Evolutionary conservation across 2,113 vertebrate genomes (phyloP).

Genomic region (Tamias sibiricus): DNA sequence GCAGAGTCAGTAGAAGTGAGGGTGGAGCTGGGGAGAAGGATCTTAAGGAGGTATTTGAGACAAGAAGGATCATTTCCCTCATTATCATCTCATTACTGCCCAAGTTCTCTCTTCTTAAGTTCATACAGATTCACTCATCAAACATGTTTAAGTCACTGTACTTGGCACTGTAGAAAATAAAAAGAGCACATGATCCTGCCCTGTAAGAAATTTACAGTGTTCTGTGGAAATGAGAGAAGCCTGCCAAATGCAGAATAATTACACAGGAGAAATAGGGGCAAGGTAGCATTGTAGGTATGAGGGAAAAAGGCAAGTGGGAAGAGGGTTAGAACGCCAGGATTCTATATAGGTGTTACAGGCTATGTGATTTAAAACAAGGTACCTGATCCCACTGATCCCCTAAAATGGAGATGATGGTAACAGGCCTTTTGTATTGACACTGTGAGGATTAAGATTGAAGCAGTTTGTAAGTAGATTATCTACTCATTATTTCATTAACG

Average conservation of each 20-base stretch:
- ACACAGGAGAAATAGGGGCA: neutral
- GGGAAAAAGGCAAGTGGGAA: neutral
- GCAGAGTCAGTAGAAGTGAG: neutral
- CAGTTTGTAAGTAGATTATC: neutral
- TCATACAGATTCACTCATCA: neutral
- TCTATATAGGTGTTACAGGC: neutral
- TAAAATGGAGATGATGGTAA: neutral
- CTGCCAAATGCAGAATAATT: neutral
- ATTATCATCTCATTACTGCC: neutral
- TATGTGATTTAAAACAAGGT: neutral
- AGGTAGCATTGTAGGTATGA: neutral
- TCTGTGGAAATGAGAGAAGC: neutral
- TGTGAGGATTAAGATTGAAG: neutral
- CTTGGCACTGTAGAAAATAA: neutral
- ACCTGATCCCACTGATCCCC: neutral
- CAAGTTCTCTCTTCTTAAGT: neutral
- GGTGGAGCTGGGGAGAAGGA: neutral
- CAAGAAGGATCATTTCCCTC: slow-evolving; percentile 33
- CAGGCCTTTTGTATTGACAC: neutral
- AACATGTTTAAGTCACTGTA: slow-evolving; percentile 20
- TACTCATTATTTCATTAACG: neutral
- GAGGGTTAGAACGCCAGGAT: neutral
- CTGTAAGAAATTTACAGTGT: neutral
- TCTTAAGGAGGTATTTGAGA: neutral
- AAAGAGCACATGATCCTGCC: neutral